Evolutionary conservation across 1,140 invertebrate species (phyloP).

Genomic region (Zaprionus gabonicus): DNA sequence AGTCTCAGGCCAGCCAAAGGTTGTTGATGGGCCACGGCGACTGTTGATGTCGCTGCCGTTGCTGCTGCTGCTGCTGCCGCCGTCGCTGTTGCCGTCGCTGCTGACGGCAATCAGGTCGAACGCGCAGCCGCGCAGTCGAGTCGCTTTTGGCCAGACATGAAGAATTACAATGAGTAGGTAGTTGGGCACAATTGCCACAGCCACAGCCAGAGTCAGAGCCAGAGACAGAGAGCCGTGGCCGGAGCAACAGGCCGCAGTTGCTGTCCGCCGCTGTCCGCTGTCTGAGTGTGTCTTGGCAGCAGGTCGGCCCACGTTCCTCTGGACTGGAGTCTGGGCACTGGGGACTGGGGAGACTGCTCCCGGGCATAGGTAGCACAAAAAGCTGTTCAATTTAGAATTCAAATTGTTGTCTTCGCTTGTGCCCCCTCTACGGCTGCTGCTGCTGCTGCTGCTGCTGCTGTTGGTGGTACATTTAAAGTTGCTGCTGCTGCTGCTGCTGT

Average conservation of each 20-base stretch:
- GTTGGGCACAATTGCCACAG: constrained; percentile 79
- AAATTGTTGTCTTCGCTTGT: constrained; percentile 80
- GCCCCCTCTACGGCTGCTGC: constrained; percentile 12
- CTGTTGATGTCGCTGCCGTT: constrained; percentile 42
- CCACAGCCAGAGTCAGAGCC: constrained; percentile 35
- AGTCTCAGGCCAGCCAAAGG: constrained; percentile 57
- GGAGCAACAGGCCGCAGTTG: constrained; percentile 39
- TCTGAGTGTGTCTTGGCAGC: constrained; percentile 61
- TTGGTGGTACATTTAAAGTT: constrained; percentile 28
- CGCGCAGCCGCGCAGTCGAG: constrained; percentile 46
- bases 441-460: constrained; percentile 19
- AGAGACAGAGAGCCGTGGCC: constrained; percentile 17
- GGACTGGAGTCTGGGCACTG: constrained; percentile 13
- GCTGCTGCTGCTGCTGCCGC: constrained; percentile 53
- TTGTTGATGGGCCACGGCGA: constrained; percentile 74
- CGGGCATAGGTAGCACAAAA: constrained; percentile 82
- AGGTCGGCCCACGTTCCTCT: constrained; percentile 77
- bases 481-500: constrained; percentile 23
- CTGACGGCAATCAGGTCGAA: constrained; percentile 77
- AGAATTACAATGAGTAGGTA: constrained; percentile 83
- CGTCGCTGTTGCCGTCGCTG: constrained; percentile 33
- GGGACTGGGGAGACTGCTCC: constrained; percentile 53
- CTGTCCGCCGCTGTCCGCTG: constrained; percentile 32
- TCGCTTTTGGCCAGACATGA: constrained; percentile 72
- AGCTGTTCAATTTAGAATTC: constrained; percentile 83